Evolutionary conservation across 2,113 vertebrate genomes (phyloP).

Genomic region (Amazona guildingii): DNA sequence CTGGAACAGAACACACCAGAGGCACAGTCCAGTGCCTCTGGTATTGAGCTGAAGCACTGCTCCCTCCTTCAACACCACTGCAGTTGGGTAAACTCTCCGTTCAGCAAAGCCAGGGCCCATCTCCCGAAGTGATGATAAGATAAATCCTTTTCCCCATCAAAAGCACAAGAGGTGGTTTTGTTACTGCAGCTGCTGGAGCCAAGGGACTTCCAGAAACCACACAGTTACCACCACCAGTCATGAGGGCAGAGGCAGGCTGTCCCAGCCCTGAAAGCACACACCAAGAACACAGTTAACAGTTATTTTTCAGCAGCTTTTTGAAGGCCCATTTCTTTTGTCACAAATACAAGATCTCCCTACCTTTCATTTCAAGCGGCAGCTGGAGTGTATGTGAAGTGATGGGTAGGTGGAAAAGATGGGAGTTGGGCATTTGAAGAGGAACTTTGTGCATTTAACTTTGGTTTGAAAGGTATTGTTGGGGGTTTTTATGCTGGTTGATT

Average conservation of each 20-base stretch:
- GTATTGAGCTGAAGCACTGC: not conserved
- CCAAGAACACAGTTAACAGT: not conserved
- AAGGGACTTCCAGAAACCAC: not conserved
- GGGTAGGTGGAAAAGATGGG: not conserved
- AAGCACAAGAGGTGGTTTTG: not conserved
- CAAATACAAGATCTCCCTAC: not conserved
- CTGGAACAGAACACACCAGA: rapidly evolving
- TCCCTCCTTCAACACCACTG: not conserved
- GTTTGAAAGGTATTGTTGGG: not conserved
- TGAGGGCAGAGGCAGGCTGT: not conserved
- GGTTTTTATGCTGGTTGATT: not conserved
- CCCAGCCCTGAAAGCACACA: not conserved
- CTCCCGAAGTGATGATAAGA: not conserved
- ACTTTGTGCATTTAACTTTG: not conserved
- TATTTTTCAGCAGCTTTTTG: not conserved
- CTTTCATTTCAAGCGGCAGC: not conserved
- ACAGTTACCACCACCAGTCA: not conserved
- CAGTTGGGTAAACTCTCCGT: not conserved
- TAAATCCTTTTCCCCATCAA: not conserved
- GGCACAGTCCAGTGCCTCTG: not conserved
- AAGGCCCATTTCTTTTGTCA: not conserved
- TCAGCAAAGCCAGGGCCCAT: not conserved
- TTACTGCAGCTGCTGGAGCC: not conserved
- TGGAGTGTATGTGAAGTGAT: not conserved
- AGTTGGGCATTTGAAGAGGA: not conserved